Conservation (phyloP, 2,888 invertebrate genomes). For the Ferrisia virgata region DNA sequence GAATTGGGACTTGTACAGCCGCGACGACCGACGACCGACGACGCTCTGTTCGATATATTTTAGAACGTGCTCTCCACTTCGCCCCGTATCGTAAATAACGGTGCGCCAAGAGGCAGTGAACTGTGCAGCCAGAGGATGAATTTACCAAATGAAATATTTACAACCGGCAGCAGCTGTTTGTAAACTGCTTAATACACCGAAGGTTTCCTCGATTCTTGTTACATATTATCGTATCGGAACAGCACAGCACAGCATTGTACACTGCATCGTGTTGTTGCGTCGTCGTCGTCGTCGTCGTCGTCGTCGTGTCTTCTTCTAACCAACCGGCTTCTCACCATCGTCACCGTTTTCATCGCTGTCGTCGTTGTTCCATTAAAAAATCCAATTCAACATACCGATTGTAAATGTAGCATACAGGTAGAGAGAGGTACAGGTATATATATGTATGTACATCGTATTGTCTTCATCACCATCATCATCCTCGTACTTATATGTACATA, state of each 20-base stretch:
- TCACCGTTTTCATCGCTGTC: not conserved
- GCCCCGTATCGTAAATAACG: conserved; percentile 8
- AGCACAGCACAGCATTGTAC: not conserved
- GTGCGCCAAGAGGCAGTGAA: conserved; percentile 44
- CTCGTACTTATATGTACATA: not conserved
- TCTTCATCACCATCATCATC: not conserved
- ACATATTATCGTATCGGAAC: conserved; percentile 20
- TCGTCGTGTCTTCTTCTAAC: not conserved
- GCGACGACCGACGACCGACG: no score
- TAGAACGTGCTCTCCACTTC: not conserved
- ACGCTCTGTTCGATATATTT: conserved; percentile 31
- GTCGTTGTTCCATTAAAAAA: not conserved
- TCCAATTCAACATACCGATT: not conserved
- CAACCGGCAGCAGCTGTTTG: conserved; percentile 42
- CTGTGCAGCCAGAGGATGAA: conserved; percentile 39
- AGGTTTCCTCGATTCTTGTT: conserved; percentile 12
- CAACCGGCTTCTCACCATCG: not conserved
- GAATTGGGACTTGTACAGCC: not conserved
- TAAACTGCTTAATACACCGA: conserved; percentile 39
- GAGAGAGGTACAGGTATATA: not conserved
- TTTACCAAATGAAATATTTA: conserved; percentile 45
- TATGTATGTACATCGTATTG: not conserved
- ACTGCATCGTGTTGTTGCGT: no score
- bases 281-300: no score
- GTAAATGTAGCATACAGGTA: not conserved